Evolutionary conservation across 64 coral and sea anemone genomes (phyloP).

Genomic region (Dendrophyllia cribrosa): DNA sequence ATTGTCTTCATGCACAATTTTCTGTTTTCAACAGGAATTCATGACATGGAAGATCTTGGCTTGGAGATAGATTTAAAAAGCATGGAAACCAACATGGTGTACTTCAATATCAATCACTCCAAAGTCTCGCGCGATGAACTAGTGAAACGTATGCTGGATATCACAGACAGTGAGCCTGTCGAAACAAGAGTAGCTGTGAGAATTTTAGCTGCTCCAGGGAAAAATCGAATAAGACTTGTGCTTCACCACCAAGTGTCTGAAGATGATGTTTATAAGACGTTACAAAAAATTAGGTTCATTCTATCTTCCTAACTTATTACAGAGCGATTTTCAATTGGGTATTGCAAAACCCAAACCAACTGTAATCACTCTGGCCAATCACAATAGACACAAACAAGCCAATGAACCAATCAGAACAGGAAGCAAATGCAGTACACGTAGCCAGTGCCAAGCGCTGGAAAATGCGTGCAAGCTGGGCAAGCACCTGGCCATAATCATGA

Average conservation of each 20-base stretch:
- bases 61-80: slow-evolving; percentile 56
- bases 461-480: too few relatives aligned
- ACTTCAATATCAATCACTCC: slow-evolving; percentile 63
- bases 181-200: slow-evolving; percentile 42
- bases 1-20: background rate
- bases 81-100: slow-evolving; percentile 80
- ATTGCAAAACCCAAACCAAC: too few relatives aligned
- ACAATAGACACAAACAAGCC: too few relatives aligned
- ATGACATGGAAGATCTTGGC: slow-evolving; percentile 58
- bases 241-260: slow-evolving; percentile 77
- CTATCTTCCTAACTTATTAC: slow-evolving; percentile 1
- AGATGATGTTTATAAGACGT: slow-evolving; percentile 38
- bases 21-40: slow-evolving; percentile 62
- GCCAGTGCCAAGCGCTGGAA: too few relatives aligned
- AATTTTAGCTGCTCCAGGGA: slow-evolving; percentile 18
- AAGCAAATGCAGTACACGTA: too few relatives aligned
- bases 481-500: too few relatives aligned
- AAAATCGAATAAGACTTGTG: slow-evolving; percentile 59
- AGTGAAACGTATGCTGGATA: slow-evolving; percentile 46
- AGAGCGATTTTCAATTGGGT: too few relatives aligned
- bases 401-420: too few relatives aligned
- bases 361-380: too few relatives aligned
- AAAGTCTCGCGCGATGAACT: slow-evolving; percentile 69
- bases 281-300: slow-evolving; percentile 50
- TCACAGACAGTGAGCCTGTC: slow-evolving; percentile 31